These are phyloP conservation scores for Caiman crocodilus DNA, from an alignment of 2,797 vertebrate species.

Conservation along the genomic window DNA sequence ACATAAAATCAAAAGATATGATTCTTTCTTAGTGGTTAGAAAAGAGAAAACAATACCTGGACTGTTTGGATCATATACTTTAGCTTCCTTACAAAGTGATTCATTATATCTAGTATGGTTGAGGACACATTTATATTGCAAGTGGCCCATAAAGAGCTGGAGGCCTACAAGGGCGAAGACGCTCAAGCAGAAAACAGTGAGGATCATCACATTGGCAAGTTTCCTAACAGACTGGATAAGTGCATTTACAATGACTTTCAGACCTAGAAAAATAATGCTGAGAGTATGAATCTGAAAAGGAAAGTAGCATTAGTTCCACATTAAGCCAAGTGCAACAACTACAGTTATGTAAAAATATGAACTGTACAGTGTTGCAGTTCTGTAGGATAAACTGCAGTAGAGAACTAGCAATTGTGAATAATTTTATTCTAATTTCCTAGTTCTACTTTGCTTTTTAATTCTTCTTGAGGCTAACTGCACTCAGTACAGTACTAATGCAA, in stretches of 20 bases:
- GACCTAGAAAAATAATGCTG: slow-evolving; percentile 79
- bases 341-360: neutral
- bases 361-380: neutral
- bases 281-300: neutral
- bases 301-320: neutral
- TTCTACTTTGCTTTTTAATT: neutral
- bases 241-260: slow-evolving; percentile 95
- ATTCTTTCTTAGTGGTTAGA: neutral
- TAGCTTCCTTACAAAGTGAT: slow-evolving; percentile 33
- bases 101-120: fast-evolving
- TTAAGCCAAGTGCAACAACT: neutral
- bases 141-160: slow-evolving; percentile 80
- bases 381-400: neutral
- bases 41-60: slow-evolving; percentile 19
- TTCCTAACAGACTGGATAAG: slow-evolving; percentile 95
- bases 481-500: neutral
- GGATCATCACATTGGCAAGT: slow-evolving; percentile 93
- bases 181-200: slow-evolving; percentile 95
- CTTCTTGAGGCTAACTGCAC: neutral
- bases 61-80: neutral
- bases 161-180: slow-evolving; percentile 92
- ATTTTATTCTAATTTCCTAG: neutral
- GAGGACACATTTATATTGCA: slow-evolving; percentile 74
- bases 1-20: neutral
- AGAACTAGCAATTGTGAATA: neutral